A percentile compares a stretch with the other conserved stretches of the same genome.
Conservation (phyloP, 1,140 invertebrate species). For the Arctopsyche grandis region DNA sequence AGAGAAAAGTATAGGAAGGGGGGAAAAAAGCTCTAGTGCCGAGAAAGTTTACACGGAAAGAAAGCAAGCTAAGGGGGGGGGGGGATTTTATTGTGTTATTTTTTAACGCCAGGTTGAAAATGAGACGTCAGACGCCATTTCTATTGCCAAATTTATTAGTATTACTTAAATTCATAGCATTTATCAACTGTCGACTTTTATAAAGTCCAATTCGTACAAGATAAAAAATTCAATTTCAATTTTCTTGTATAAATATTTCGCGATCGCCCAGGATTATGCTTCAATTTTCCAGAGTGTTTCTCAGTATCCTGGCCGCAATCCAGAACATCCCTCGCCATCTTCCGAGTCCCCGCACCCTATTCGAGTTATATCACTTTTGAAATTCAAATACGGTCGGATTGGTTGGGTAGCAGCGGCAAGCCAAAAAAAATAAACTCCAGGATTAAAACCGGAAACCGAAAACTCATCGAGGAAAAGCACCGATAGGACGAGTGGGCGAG, state of each 20-base stretch:
- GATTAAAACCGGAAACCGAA: constrained; percentile 18
- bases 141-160: too few species aligned
- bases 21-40: background rate
- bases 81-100: constrained; percentile 37
- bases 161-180: too few species aligned
- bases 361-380: constrained; percentile 13
- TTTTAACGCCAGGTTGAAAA: constrained; percentile 31
- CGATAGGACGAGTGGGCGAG: background rate
- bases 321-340: too few species aligned
- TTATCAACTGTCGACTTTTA: too few species aligned
- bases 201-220: too few species aligned
- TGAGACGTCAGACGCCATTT: constrained; percentile 15
- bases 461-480: background rate
- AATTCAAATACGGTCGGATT: constrained; percentile 1
- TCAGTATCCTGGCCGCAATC: too few species aligned
- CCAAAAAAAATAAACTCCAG: background rate
- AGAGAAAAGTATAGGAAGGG: background rate
- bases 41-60: background rate
- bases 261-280: too few species aligned
- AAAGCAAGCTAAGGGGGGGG: background rate
- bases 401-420: background rate
- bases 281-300: too few species aligned
- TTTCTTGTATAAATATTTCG: too few species aligned
- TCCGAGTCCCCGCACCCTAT: too few species aligned
- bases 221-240: too few species aligned